These are phyloP conservation scores for Trissoscelio sp. DNA, from an alignment of 2,888 invertebrate genomes.

Conservation along the genomic window DNA sequence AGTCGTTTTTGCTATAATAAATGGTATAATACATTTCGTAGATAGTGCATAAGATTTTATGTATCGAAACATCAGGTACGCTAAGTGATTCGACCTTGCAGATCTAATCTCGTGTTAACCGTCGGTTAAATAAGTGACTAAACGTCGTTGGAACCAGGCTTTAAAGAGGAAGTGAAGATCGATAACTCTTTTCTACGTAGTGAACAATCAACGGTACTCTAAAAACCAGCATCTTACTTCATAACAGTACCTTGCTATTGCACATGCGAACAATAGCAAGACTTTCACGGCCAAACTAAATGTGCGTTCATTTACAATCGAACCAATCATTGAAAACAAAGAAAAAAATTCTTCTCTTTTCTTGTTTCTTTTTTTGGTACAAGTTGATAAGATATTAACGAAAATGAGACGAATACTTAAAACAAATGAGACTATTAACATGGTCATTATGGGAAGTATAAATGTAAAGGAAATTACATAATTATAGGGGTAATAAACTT, in stretches of 20 bases:
- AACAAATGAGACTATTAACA: constrained; percentile 19
- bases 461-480: constrained; percentile 38
- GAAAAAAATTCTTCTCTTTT: background rate
- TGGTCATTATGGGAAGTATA: constrained; percentile 8
- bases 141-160: constrained; percentile 49
- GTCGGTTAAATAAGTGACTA: constrained; percentile 54
- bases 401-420: background rate
- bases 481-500: constrained; percentile 24
- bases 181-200: constrained; percentile 66
- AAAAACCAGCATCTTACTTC: constrained; percentile 64
- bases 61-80: no score
- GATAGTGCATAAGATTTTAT: background rate
- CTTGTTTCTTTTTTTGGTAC: background rate
- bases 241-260: constrained; percentile 65
- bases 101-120: constrained; percentile 52
- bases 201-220: constrained; percentile 69
- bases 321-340: constrained; percentile 60
- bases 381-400: background rate
- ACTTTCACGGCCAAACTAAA: constrained; percentile 38
- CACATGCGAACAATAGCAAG: constrained; percentile 72
- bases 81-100: constrained; percentile 20
- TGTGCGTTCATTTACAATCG: constrained; percentile 57
- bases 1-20: background rate
- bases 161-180: constrained; percentile 63
- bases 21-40: background rate